A percentile compares a stretch with the other conserved stretches of the same genome.
Evolutionary conservation across 2,797 vertebrate genomes (phyloP).

Genomic region (Malacoraja senta): DNA sequence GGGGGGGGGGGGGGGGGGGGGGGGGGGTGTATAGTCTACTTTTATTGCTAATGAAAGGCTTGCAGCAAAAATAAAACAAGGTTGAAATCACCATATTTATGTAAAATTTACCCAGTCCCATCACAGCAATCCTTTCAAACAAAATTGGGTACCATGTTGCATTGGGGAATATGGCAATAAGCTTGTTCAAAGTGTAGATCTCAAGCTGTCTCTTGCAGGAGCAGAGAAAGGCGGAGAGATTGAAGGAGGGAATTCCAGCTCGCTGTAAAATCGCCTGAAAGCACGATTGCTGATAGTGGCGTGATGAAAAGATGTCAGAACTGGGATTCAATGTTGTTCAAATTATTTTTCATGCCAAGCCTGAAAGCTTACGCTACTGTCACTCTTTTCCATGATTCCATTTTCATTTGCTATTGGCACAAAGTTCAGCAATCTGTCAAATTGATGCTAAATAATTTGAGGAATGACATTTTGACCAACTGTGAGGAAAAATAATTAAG

Average conservation of each 20-base stretch:
- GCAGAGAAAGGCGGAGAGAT: neutral
- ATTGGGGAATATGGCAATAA: neutral
- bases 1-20: too few species aligned
- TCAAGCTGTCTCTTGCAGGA: neutral
- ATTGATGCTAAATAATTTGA: neutral
- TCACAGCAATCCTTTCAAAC: too few species aligned
- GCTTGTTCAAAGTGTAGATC: neutral
- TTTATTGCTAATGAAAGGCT: too few species aligned
- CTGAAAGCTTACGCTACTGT: neutral
- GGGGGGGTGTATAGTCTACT: too few species aligned
- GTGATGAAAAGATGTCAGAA: neutral
- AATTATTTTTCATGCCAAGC: neutral
- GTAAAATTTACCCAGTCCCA: too few species aligned
- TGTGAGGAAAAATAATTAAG: slow-evolving; percentile 7
- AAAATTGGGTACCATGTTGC: too few species aligned
- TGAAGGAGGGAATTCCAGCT: neutral
- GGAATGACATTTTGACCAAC: slow-evolving; percentile 21
- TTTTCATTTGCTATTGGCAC: neutral
- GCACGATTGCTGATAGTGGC: neutral
- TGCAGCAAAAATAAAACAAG: too few species aligned
- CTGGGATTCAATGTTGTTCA: neutral
- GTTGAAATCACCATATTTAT: too few species aligned
- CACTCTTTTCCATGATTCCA: neutral
- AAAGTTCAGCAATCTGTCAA: neutral
- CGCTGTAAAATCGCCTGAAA: neutral